Conservation (phyloP, 1,140 invertebrate species). For the Drosophila tani region DNA sequence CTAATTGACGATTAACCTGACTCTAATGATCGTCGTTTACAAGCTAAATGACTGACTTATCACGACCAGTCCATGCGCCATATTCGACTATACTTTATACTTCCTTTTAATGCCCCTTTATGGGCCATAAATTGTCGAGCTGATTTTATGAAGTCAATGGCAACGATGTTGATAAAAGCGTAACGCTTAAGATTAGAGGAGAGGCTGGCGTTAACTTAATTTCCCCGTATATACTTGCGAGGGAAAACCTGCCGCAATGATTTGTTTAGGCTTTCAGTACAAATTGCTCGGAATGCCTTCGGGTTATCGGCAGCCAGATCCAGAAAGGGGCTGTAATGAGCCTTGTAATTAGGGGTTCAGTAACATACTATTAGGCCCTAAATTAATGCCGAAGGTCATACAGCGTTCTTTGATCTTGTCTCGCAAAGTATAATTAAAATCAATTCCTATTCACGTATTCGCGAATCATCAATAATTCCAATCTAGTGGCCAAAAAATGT, state of each 20-base stretch:
- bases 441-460: slow-evolving; percentile 43
- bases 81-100: slow-evolving; percentile 59
- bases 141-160: slow-evolving; percentile 66
- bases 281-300: slow-evolving; percentile 10
- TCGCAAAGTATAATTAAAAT: slow-evolving; percentile 23
- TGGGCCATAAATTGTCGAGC: slow-evolving; percentile 61
- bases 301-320: slow-evolving; percentile 25
- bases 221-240: background rate
- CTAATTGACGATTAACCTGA: slow-evolving; percentile 71
- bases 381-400: slow-evolving; percentile 28
- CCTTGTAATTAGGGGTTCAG: slow-evolving; percentile 31
- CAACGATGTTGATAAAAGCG: slow-evolving; percentile 47
- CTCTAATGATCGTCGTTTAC: slow-evolving; percentile 62
- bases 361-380: slow-evolving; percentile 18
- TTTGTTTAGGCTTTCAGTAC: slow-evolving; percentile 21
- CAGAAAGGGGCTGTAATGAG: background rate
- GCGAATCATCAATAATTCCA: slow-evolving; percentile 36
- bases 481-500: slow-evolving; percentile 11
- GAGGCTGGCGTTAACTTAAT: slow-evolving; percentile 32
- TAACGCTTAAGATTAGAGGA: slow-evolving; percentile 54
- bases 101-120: slow-evolving; percentile 35
- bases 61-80: slow-evolving; percentile 37
- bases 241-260: slow-evolving; percentile 2
- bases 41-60: slow-evolving; percentile 50
- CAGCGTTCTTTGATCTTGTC: slow-evolving; percentile 44